Conservation (phyloP, 1,140 invertebrate genomes). For the Macrobrachium rosenbergii region DNA sequence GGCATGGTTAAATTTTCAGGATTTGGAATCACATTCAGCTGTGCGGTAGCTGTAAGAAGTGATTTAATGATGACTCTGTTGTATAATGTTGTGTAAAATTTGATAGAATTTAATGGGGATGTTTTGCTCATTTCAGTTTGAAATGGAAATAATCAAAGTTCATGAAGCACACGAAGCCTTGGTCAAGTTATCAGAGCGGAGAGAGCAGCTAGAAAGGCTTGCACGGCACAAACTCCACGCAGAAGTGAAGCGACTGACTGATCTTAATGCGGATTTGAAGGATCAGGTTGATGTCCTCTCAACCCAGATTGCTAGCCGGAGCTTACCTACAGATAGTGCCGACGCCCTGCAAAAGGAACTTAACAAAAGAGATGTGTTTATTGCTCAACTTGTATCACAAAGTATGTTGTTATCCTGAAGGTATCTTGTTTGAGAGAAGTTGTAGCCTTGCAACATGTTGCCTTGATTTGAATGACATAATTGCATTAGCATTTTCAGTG, state of each 20-base stretch:
- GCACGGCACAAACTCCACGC: constrained; percentile 85
- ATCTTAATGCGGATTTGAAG: constrained; percentile 79
- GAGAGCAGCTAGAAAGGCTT: constrained; percentile 86
- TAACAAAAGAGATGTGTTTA: constrained; percentile 83
- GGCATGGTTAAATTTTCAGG: no score
- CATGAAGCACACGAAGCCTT: constrained; percentile 89
- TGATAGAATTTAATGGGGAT: no score
- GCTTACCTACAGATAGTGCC: constrained; percentile 25
- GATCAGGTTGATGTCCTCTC: constrained; percentile 78
- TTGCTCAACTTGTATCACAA: constrained; percentile 88
- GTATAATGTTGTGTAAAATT: no score
- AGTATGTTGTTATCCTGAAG: constrained; percentile 74
- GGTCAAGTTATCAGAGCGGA: constrained; percentile 85
- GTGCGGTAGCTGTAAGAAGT: no score
- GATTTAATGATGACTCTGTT: not conserved
- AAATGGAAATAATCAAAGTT: constrained; percentile 90
- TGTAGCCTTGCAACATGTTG: no score
- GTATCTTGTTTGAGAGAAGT: not conserved
- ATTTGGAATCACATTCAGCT: no score
- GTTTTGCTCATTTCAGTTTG: constrained; percentile 75
- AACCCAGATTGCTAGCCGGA: constrained; percentile 69
- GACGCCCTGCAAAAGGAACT: constrained; percentile 74
- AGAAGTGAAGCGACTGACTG: constrained; percentile 83
- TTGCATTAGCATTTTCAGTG: no score
- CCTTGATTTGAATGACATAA: no score